A percentile compares a stretch with the other conserved stretches of the same genome.
phyloP scores from a whole-genome alignment of 2,888 invertebrate species.

The Acanthosepion lycidas region DNA sequence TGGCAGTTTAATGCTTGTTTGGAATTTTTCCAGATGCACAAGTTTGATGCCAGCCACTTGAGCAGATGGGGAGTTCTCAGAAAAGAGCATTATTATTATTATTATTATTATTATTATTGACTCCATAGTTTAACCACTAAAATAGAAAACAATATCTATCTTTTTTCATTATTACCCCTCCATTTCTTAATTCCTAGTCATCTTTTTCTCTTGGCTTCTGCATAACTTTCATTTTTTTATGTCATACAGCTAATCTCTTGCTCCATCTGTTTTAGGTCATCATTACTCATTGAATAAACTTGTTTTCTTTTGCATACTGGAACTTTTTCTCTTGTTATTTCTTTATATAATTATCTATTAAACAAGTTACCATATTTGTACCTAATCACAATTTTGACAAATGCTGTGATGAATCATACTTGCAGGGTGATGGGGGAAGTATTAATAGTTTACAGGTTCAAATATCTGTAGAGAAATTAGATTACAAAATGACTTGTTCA shows the following conservation, averaged over 20 bases:
- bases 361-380: background rate
- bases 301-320: background rate
- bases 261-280: background rate
- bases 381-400: background rate
- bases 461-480: background rate
- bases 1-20: background rate
- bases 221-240: background rate
- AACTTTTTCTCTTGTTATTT: background rate
- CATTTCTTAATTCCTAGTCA: background rate
- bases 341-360: background rate
- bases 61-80: slow-evolving; percentile 5
- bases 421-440: background rate
- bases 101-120: background rate
- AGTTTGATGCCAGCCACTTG: background rate
- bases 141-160: background rate
- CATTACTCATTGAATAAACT: slow-evolving; percentile 8
- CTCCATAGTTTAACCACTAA: background rate
- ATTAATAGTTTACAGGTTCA: background rate
- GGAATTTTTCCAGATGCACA: background rate
- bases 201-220: background rate
- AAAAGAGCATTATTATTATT: background rate
- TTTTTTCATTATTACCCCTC: background rate
- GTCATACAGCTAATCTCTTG: background rate
- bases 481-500: background rate
- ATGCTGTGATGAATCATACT: no score